Conservation (phyloP, 2,797 vertebrate genomes). For the Mionectes olivaceus region DNA sequence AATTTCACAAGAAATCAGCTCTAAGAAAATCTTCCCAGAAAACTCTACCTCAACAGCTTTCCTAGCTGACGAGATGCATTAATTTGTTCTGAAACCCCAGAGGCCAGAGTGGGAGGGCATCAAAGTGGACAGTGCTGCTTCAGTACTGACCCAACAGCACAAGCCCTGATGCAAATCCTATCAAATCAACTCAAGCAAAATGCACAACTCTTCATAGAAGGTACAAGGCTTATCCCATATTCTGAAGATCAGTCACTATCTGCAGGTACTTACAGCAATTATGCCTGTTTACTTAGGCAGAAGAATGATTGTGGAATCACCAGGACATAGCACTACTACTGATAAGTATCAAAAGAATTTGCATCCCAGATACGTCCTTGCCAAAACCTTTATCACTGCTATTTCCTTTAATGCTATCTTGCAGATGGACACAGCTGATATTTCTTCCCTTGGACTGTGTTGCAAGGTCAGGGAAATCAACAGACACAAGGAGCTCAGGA, state of each 20-base stretch:
- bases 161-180: background rate
- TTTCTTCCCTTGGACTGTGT: background rate
- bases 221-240: background rate
- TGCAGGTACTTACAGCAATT: background rate
- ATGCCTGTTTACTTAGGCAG: background rate
- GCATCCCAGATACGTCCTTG: background rate
- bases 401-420: background rate
- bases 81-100: constrained; percentile 1
- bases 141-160: background rate
- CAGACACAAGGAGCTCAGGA: background rate
- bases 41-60: background rate
- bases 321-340: background rate
- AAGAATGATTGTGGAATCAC: background rate
- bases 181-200: constrained; percentile 3
- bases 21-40: background rate
- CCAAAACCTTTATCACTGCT: background rate
- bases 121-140: background rate
- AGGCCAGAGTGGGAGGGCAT: background rate
- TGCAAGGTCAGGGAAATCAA: background rate
- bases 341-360: background rate
- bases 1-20: constrained; percentile 2
- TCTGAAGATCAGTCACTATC: background rate
- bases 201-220: background rate
- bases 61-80: background rate
- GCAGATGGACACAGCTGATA: background rate